Evolutionary conservation across 2,113 vertebrate genomes (phyloP).

Genomic region (Recurvirostra avosetta): DNA sequence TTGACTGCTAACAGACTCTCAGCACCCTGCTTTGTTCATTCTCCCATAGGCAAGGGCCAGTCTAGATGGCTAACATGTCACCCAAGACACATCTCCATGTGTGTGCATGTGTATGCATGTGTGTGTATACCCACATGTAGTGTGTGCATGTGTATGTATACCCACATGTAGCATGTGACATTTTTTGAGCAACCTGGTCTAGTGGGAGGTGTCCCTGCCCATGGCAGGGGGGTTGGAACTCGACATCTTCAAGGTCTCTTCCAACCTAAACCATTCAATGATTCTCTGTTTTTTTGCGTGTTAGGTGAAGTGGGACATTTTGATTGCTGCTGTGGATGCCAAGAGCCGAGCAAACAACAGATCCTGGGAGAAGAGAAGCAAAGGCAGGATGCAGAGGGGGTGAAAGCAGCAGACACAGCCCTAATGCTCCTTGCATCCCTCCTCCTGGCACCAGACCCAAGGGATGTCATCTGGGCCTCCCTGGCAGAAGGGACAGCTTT

Average conservation of each 20-base stretch:
- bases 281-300: too few species aligned
- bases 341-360: not conserved
- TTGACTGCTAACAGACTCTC: not conserved
- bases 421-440: not conserved
- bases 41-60: not conserved
- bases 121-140: not conserved
- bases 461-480: not conserved
- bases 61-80: not conserved
- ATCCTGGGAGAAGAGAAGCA: not conserved
- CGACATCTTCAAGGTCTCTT: too few species aligned
- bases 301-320: not conserved
- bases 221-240: too few species aligned
- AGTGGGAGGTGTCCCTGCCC: too few species aligned
- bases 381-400: not conserved
- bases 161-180: fast-evolving
- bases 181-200: not conserved
- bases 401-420: not conserved
- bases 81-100: not conserved
- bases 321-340: not conserved
- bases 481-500: not conserved
- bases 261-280: too few species aligned
- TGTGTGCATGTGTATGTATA: too few species aligned
- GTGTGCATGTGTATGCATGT: fast-evolving
- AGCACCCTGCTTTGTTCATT: not conserved
- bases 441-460: not conserved